Evolutionary conservation across 2,888 invertebrate genomes (phyloP), one percentile per base, ranked within the genome.

Genomic region (Chrysopilus asiliformis): DNA sequence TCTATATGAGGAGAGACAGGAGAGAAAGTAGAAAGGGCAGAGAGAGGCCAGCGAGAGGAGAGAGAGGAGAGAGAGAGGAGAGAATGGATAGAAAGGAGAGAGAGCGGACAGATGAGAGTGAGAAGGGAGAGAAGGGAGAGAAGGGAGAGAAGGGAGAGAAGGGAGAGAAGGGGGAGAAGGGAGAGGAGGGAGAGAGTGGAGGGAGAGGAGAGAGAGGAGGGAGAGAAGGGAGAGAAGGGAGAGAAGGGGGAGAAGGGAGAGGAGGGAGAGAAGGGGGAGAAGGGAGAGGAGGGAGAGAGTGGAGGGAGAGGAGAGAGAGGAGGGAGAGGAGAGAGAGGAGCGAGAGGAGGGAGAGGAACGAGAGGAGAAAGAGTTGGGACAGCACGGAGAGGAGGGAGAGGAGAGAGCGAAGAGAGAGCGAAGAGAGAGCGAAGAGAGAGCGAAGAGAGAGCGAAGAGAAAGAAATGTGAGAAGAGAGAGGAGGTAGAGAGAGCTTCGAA

Each of bases 271-370:
- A 14, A 7, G 27, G n/a, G 6, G 27, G 13, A 14, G 13, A n/a
- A n/a, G 13, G 27, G 13, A 10, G 27, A 27, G 27, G 4, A 14
- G 27, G 6, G 27, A 27, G n/a, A n/a, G 13, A 14, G 13, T n/a
- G n/a, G n/a, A 14, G 13, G n/a, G 27, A 27, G 27, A 27, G n/a
- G n/a, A 27, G 27, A 27, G n/a, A 14, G n/a, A n/a, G n/a, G 58
- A 46, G 58, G 58, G 12, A 53, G 58, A 39, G 55, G 50, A n/a
- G 55, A 48, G 48, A 57, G 56, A 40, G 56, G 58, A 15, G 49
- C 50, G 4, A 50, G 52, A 12, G 55, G 57, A 39, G 53, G 57
- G 13, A 10, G 27, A 27, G n/a, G 27, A 10, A n/a, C 6, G n/a
- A 14, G 13, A n/a, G n/a, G 13, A 14, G 13, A 14, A 10, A 14